Conservation (phyloP, 2,888 invertebrate genomes). For the Aphelenchoides bicaudatus region DNA sequence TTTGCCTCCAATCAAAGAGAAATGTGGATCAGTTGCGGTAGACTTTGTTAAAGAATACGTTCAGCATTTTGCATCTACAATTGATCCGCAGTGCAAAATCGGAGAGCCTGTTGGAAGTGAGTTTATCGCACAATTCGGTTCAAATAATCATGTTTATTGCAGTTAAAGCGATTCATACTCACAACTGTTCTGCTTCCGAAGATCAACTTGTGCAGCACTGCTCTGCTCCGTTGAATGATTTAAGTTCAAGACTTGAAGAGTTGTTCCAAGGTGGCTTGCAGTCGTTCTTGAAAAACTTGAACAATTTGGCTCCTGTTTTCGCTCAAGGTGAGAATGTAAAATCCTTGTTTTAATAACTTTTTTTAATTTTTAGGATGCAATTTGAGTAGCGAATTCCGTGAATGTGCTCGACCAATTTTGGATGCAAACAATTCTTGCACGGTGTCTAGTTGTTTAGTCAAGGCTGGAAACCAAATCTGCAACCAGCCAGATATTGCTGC, state of each 20-base stretch:
- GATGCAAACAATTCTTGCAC: slow-evolving; percentile 35
- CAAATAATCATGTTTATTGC: slow-evolving; percentile 6
- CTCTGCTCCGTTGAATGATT: slow-evolving; percentile 53
- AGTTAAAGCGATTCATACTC: slow-evolving; percentile 43
- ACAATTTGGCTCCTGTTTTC: slow-evolving; percentile 54
- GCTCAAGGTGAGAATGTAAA: slow-evolving; percentile 42
- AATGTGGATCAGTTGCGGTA: slow-evolving; percentile 33
- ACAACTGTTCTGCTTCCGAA: slow-evolving; percentile 51
- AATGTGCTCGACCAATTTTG: slow-evolving; percentile 29
- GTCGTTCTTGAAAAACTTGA: slow-evolving; percentile 54
- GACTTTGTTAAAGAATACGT: slow-evolving; percentile 46
- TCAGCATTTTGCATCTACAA: slow-evolving; percentile 50
- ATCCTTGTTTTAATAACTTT: background rate
- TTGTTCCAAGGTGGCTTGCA: slow-evolving; percentile 45
- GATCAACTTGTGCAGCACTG: slow-evolving; percentile 54
- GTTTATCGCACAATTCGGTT: slow-evolving; percentile 10
- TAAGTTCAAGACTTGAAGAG: slow-evolving; percentile 32
- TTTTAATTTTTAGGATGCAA: slow-evolving; percentile 40
- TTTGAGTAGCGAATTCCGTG: slow-evolving; percentile 42
- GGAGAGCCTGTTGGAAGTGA: slow-evolving; percentile 13
- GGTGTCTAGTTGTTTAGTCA: slow-evolving; percentile 53
- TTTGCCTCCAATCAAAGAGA: slow-evolving; percentile 38
- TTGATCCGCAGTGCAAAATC: slow-evolving; percentile 46
- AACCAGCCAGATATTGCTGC: slow-evolving; percentile 49
- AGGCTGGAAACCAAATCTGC: slow-evolving; percentile 52